Evolutionary conservation across 1,140 invertebrate genomes (phyloP).

Genomic region (Pygmarrhopalites habei): DNA sequence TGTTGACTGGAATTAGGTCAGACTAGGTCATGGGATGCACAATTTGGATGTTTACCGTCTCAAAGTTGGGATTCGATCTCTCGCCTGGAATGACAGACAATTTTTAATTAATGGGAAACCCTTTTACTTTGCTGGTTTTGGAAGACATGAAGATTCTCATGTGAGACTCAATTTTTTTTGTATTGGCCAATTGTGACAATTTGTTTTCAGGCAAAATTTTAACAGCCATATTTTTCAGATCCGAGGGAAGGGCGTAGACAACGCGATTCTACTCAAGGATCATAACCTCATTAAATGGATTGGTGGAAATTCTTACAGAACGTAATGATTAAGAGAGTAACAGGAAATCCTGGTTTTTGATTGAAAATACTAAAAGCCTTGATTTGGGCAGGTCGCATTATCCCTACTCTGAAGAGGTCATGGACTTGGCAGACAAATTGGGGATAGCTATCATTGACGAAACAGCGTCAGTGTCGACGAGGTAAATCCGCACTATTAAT

Average conservation of each 20-base stretch:
- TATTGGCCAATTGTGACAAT: neutral
- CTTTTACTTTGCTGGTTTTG: slow-evolving; percentile 57
- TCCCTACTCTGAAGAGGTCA: slow-evolving; percentile 91
- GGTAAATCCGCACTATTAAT: too few species aligned
- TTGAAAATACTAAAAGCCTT: too few species aligned
- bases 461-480: slow-evolving; percentile 47
- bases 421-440: slow-evolving; percentile 54
- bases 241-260: slow-evolving; percentile 53
- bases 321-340: too few species aligned
- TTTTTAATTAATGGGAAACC: slow-evolving; percentile 52
- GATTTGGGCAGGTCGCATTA: too few species aligned
- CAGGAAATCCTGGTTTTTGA: too few species aligned
- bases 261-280: slow-evolving; percentile 54
- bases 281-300: slow-evolving; percentile 60
- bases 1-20: too few species aligned
- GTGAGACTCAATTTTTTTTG: slow-evolving; percentile 43
- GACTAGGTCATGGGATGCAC: too few species aligned
- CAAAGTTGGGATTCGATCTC: slow-evolving; percentile 53
- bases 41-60: slow-evolving; percentile 46
- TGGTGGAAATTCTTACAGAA: slow-evolving; percentile 66
- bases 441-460: slow-evolving; percentile 61
- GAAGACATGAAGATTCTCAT: slow-evolving; percentile 57
- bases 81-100: slow-evolving; percentile 44
- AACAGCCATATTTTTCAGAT: slow-evolving; percentile 43
- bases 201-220: neutral